phyloP scores from a whole-genome alignment of 2,888 invertebrate genomes.

The Rugalucina vietnamica region DNA sequence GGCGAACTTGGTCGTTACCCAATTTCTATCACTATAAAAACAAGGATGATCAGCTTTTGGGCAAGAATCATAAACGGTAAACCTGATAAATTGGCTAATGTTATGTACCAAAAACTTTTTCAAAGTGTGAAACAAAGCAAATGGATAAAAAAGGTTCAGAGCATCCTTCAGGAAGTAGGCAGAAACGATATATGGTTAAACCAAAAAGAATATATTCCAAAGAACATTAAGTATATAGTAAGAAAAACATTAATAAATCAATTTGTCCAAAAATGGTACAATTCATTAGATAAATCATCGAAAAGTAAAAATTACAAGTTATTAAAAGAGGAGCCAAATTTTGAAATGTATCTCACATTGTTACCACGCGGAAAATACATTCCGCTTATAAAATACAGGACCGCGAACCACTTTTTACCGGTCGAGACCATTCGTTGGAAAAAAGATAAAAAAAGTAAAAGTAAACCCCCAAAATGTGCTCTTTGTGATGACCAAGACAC shows the following conservation, averaged over 20 bases:
- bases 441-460: not conserved
- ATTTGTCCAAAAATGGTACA: not conserved
- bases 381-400: not conserved
- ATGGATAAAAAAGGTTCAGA: not conserved
- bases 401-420: not conserved
- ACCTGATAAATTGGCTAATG: constrained; percentile 1
- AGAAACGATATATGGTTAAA: not conserved
- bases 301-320: not conserved
- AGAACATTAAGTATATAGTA: not conserved
- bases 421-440: not conserved
- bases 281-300: not conserved
- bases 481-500: not conserved
- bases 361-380: not conserved
- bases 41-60: constrained; percentile 3
- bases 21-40: constrained; percentile 9
- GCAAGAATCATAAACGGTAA: not conserved
- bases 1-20: constrained; percentile 14
- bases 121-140: not conserved
- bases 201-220: not conserved
- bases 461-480: not conserved
- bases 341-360: not conserved
- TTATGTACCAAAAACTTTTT: not conserved
- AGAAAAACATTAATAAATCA: not conserved
- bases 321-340: not conserved
- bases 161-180: not conserved